phyloP scores from a whole-genome alignment of 2,113 vertebrate genomes.

The Oceanites oceanicus region DNA sequence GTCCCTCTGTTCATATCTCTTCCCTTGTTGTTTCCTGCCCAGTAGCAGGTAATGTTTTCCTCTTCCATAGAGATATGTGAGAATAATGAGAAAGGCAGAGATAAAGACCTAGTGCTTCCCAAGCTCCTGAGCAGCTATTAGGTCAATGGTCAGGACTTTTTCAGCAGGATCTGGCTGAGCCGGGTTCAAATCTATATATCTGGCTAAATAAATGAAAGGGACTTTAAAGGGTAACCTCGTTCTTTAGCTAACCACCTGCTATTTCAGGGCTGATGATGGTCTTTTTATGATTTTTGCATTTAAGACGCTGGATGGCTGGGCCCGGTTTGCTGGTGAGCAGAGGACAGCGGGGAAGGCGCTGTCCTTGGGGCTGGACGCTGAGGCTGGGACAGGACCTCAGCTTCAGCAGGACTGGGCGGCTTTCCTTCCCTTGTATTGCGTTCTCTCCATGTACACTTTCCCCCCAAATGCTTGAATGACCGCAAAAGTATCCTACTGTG shows the following conservation, averaged over 20 bases:
- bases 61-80: background rate
- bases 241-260: background rate
- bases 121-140: background rate
- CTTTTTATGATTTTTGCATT: background rate
- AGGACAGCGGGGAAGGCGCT: accelerated
- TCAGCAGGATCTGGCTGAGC: background rate
- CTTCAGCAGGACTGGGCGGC: background rate
- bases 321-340: background rate
- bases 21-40: background rate
- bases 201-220: background rate
- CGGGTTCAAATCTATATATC: background rate
- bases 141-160: background rate
- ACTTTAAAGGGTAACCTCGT: background rate
- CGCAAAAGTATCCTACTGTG: background rate
- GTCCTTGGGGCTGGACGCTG: background rate
- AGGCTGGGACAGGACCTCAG: accelerated
- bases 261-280: background rate
- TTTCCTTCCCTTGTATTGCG: background rate
- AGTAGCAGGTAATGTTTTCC: background rate
- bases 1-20: background rate
- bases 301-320: accelerated
- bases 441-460: background rate
- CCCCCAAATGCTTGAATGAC: background rate
- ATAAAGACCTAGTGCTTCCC: background rate
- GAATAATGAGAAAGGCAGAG: background rate